Base-by-base conservation (phyloP, 2,113 vertebrate genomes). In the Hirundichthys speculiger region DNA sequence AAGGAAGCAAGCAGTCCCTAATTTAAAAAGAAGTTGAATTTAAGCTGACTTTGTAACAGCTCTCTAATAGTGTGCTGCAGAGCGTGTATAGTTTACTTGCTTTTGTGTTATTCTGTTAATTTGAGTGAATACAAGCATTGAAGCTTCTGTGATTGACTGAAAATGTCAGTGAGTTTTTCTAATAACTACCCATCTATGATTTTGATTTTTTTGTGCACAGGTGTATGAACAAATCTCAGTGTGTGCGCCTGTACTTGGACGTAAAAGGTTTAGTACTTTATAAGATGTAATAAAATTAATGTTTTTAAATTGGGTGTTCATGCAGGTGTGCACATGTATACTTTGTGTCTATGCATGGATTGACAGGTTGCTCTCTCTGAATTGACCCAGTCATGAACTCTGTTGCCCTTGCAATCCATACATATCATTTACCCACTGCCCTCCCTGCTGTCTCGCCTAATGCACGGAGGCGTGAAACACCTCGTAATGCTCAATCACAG, bases 401-500 rank as follows among this genome's bases (percentile, higher is more conserved):
- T 73, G 75, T 73, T 66, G 73, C 78, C 87, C 83, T 85, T 77
- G 88, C 79, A 69, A 92, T 92, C 90, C 89, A 93, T 94, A 92
- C 86, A 76, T 94, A 94, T 92, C 91, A 67, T 88, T 92, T 91
- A 91, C 93, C 90, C 89, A 73, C 68, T 84, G 89, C 82, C 86
- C 73, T 91, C 91, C 92, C 90, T 90, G 89, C 86, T 89, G 91
- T 91, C 92, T 93, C 80, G 93, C 86, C 90, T 92, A 93, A 88
- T 81, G 90, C 93, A 94, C 59, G 71, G 91, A 94, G 93, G 93
- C 90, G 88, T 94, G 93, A 94, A 94, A 93, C 92, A 92, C 89
- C 89, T 92, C 88, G 86, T 91, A 94, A 94, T 94, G 93, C 92
- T 94, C 93, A 91, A 92, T 93, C 93, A 91, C 92, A 94, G 93